These are phyloP conservation scores for Lota lota DNA, from an alignment of 2,113 vertebrate species.

Conservation along the genomic window DNA sequence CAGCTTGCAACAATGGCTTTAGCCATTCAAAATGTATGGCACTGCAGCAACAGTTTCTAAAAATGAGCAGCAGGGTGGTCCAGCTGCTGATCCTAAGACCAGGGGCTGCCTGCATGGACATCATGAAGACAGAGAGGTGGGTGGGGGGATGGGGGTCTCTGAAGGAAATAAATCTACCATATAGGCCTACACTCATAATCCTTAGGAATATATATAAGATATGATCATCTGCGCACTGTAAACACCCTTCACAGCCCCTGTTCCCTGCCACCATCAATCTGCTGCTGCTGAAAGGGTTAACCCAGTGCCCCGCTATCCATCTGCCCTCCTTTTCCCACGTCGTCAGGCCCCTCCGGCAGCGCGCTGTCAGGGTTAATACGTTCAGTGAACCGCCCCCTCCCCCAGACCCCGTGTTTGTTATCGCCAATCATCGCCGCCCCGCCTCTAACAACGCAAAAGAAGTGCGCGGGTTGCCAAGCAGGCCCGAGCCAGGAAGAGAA, in stretches of 20 bases:
- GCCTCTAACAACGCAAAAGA: not conserved
- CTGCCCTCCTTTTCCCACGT: not conserved
- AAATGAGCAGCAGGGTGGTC: slow-evolving; percentile 48
- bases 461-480: not conserved
- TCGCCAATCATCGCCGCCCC: not conserved
- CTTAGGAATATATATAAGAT: not conserved
- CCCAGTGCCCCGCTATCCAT: not conserved
- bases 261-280: not conserved
- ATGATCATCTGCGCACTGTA: not conserved
- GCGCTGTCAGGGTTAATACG: not conserved
- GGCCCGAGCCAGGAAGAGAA: not conserved
- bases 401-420: not conserved
- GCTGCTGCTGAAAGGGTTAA: not conserved
- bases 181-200: not conserved
- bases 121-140: not conserved
- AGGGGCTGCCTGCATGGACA: slow-evolving; percentile 18
- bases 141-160: not conserved
- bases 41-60: slow-evolving; percentile 73
- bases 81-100: slow-evolving; percentile 44
- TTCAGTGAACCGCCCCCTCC: not conserved
- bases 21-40: slow-evolving; percentile 74
- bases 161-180: too few species aligned
- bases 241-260: not conserved
- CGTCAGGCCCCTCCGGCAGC: not conserved
- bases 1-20: slow-evolving; percentile 51